Percentiles rank a stretch among this genome's conserved stretches.
These are phyloP conservation scores for Eunapius fragilis DNA, from an alignment of 37 sponge, comb jelly and placozoan species.

Conservation along the genomic window DNA sequence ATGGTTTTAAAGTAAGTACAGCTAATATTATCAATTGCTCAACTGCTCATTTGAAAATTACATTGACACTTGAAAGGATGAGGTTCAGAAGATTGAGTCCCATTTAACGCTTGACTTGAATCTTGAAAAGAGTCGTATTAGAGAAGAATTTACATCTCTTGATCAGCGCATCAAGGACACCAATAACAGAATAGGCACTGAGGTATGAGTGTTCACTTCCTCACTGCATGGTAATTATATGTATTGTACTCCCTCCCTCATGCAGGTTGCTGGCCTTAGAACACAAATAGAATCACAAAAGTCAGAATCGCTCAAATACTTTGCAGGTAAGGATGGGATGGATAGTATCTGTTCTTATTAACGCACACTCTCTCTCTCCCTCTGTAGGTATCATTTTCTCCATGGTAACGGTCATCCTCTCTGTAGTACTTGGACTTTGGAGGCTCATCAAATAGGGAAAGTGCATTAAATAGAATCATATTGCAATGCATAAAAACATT, in stretches of 20 bases:
- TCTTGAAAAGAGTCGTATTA: slow-evolving; percentile 77
- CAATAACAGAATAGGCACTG: slow-evolving; percentile 66
- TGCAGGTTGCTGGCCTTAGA: slow-evolving; percentile 71
- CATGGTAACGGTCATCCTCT: slow-evolving; percentile 62
- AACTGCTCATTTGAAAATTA: background rate
- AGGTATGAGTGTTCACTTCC: slow-evolving; percentile 16
- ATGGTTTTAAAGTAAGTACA: slow-evolving; percentile 31
- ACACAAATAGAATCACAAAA: slow-evolving; percentile 83
- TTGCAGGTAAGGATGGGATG: slow-evolving; percentile 43
- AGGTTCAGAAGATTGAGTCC: slow-evolving; percentile 64
- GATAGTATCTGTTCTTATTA: background rate
- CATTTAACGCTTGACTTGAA: slow-evolving; percentile 77
- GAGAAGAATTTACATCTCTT: slow-evolving; percentile 62
- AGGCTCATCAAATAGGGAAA: slow-evolving; percentile 50
- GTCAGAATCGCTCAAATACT: slow-evolving; percentile 79
- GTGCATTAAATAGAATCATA: background rate
- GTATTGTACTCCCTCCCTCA: background rate
- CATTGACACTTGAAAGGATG: slow-evolving; percentile 56
- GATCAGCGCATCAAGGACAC: slow-evolving; percentile 74
- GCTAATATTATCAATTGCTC: background rate
- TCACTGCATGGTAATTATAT: background rate
- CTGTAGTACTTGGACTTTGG: slow-evolving; percentile 76
- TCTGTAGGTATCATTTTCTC: slow-evolving; percentile 64
- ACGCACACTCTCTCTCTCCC: background rate
- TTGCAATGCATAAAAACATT: background rate